Conservation (phyloP, 2,797 vertebrate genomes). For the Poeciliopsis presidionis region DNA sequence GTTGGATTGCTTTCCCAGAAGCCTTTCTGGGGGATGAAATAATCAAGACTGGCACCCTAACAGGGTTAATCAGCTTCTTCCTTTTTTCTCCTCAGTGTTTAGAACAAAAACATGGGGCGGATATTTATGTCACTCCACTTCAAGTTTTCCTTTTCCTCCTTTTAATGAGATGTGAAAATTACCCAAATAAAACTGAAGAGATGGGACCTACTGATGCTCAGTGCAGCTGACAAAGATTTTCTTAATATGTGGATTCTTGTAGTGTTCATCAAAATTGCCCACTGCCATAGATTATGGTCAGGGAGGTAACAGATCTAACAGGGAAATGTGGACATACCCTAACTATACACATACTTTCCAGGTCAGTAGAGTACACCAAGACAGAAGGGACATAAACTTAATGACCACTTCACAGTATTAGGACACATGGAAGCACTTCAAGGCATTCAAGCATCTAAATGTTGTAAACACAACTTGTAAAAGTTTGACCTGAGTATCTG, state of each 20-base stretch:
- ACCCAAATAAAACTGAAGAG: constrained; percentile 4
- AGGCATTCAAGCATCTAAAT: neutral
- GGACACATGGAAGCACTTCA: neutral
- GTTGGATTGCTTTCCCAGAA: constrained; percentile 27
- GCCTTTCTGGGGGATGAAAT: constrained; percentile 47
- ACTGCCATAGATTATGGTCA: neutral
- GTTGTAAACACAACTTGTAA: neutral
- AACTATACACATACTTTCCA: neutral
- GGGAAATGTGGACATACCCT: neutral
- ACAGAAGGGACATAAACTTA: neutral
- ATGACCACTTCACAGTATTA: neutral
- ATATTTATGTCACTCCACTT: constrained; percentile 45
- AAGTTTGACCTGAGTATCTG: neutral
- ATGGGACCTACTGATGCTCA: neutral
- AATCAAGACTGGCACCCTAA: constrained; percentile 34
- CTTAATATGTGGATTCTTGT: neutral
- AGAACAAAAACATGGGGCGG: constrained; percentile 50
- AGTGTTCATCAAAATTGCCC: neutral
- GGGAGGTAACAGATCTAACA: neutral
- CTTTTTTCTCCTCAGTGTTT: constrained; percentile 35
- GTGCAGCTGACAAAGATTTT: neutral
- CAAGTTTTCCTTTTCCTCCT: constrained; percentile 8
- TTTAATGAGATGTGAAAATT: constrained; percentile 28
- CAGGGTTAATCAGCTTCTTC: constrained; percentile 30
- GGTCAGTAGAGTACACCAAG: neutral